Evolutionary conservation across 1,140 invertebrate species (phyloP).

Genomic region (Chymomyza costata): DNA sequence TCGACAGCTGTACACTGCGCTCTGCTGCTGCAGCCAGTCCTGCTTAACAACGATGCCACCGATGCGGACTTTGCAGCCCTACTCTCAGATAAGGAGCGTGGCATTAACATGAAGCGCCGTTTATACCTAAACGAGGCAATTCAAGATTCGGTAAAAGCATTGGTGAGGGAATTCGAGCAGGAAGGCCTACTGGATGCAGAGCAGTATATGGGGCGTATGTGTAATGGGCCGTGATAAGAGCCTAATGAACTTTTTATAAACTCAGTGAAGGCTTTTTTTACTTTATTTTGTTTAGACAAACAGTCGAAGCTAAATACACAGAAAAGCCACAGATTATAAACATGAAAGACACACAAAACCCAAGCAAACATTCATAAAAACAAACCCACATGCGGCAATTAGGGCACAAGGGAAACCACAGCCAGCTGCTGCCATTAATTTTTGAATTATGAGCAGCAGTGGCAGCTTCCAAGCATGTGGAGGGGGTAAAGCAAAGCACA

Average conservation of each 20-base stretch:
- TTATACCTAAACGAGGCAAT: conserved; percentile 41
- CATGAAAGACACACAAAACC: no score
- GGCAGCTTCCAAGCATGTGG: no score
- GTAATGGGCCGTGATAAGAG: conserved; percentile 13
- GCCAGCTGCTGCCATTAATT: conserved; percentile 21
- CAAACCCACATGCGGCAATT: conserved; percentile 30
- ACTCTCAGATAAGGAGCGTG: conserved; percentile 35
- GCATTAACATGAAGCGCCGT: conserved; percentile 41
- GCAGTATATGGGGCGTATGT: conserved; percentile 27
- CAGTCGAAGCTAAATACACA: no score
- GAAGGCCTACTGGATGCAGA: conserved; percentile 37
- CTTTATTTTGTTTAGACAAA: conserved; percentile 55
- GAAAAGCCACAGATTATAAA: conserved; percentile 46
- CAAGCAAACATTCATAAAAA: conserved; percentile 52
- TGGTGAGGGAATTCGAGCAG: conserved; percentile 42
- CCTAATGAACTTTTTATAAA: conserved; percentile 28
- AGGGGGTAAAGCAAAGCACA: no score
- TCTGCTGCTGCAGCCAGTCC: conserved; percentile 44
- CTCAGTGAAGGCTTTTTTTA: conserved; percentile 18
- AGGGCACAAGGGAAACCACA: conserved; percentile 7
- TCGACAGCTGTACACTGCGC: conserved; percentile 44
- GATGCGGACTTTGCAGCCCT: conserved; percentile 57
- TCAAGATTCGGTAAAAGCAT: conserved; percentile 33
- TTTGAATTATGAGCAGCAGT: conserved; percentile 50
- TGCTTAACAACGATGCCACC: conserved; percentile 41